phyloP scores from a whole-genome alignment of 2,113 vertebrate species.

The Archocentrus centrarchus region DNA sequence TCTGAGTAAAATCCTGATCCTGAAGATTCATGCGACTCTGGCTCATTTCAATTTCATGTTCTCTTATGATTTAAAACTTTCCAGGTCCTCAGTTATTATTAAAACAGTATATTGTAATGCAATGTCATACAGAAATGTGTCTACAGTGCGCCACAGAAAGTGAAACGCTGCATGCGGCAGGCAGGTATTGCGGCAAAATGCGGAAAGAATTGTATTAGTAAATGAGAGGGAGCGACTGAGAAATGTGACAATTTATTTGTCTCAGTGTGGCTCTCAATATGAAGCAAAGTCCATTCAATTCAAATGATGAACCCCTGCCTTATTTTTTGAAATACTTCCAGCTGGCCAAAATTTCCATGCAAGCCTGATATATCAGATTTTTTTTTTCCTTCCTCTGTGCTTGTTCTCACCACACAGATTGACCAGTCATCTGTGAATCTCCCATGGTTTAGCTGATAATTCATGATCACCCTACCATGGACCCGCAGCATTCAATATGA shows the following conservation, averaged over 20 bases:
- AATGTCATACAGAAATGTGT: slow-evolving; percentile 5
- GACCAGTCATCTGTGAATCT: slow-evolving; percentile 78
- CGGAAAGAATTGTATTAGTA: slow-evolving; percentile 17
- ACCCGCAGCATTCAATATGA: slow-evolving; percentile 75
- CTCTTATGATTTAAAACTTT: slow-evolving; percentile 60
- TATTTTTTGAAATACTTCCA: slow-evolving; percentile 64
- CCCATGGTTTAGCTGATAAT: slow-evolving; percentile 76
- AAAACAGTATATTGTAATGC: slow-evolving; percentile 47
- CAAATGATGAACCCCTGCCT: slow-evolving; percentile 58
- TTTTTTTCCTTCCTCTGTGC: slow-evolving; percentile 14
- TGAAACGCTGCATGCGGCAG: slow-evolving; percentile 6
- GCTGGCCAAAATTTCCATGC: slow-evolving; percentile 50
- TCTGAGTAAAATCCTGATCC: slow-evolving; percentile 70
- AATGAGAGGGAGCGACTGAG: slow-evolving; percentile 11
- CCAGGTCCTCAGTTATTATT: slow-evolving; percentile 48
- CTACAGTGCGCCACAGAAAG: background rate
- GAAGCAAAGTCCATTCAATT: slow-evolving; percentile 47
- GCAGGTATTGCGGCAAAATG: slow-evolving; percentile 10
- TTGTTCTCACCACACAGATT: slow-evolving; percentile 70
- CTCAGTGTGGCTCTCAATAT: slow-evolving; percentile 31
- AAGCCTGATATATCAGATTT: slow-evolving; percentile 60
- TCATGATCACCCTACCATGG: slow-evolving; percentile 68
- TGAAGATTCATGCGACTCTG: slow-evolving; percentile 58
- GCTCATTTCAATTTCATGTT: slow-evolving; percentile 66
- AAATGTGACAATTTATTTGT: slow-evolving; percentile 39